phyloP scores from a whole-genome alignment of 2,113 vertebrate genomes.

The Takifugu flavidus region DNA sequence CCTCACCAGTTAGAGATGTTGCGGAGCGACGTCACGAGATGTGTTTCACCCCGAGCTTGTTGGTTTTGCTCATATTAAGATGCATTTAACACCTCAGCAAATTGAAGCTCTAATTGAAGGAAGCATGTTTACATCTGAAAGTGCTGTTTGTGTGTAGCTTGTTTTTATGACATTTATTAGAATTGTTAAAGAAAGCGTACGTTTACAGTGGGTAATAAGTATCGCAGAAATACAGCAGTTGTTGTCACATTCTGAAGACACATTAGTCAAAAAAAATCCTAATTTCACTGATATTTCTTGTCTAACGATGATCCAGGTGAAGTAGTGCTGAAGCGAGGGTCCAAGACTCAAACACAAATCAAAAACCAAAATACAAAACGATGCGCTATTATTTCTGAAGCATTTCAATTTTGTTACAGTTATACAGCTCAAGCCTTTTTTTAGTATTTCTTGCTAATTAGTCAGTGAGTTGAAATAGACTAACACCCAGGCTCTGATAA shows the following conservation, averaged over 20 bases:
- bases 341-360: too few species aligned
- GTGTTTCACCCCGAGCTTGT: background rate
- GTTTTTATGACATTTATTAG: background rate
- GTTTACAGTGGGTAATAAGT: too few species aligned
- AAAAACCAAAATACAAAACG: too few species aligned
- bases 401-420: too few species aligned
- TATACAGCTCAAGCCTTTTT: background rate
- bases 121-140: background rate
- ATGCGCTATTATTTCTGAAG: too few species aligned
- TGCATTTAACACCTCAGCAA: background rate
- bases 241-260: background rate
- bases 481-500: slow-evolving; percentile 28
- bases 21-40: too few species aligned
- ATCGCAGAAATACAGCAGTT: background rate
- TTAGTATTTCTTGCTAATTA: slow-evolving; percentile 36
- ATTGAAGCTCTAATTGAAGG: background rate
- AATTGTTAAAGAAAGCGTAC: too few species aligned
- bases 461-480: slow-evolving; percentile 21
- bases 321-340: background rate
- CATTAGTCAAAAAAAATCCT: background rate
- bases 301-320: background rate
- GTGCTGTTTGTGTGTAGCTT: background rate
- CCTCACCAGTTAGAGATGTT: too few species aligned
- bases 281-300: background rate
- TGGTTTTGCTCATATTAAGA: background rate